Evolutionary conservation across 1,140 invertebrate genomes (phyloP), one percentile per base, ranked within the genome.

Genomic region (Drosophila cardini): DNA sequence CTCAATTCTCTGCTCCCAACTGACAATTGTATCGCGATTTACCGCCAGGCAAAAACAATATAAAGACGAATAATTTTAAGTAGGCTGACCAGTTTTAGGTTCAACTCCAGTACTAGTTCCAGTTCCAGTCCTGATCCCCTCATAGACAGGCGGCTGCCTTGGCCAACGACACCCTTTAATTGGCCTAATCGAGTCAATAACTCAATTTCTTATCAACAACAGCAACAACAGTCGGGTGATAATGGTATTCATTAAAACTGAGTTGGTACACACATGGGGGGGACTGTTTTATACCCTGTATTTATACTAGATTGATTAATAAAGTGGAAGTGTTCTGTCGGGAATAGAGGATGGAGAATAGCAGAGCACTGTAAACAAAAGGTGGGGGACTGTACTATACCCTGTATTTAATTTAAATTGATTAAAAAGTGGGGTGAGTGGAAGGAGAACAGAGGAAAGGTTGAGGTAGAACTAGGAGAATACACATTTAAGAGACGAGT

Each of bases 11-110:
- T 57, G 77, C 62, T 55, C 57, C 73, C 64, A 46, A 80, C 65
- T 72, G 72, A 87, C 82, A 86, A 86, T 86, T 83, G 79, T 86
- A 86, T 86, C 83, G 83, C 83, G 83, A 87, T 86, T 82, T 72
- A 79, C 83, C 83, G 83, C 72, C 72, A 68, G 83, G 83, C 83
- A 83, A 72, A 64, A 18, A 38, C 26, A 72, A 78, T 70, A 67
- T 45, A 40, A 40, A 3, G 64, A 26, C 21, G 21, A 26, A 26
- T 58, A 60, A 63, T 58, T 78, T 71, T 68, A 68, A 71, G 78
- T 74, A 75, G 64, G 64, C 48, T 46, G 73, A 58, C 58, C 42
- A 16, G 16, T 26, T 43, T 11, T 7, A 26, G 38, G 10, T 10
- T 21, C 43, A 40, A 21, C 4, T 15, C n/a, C 60, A 43, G 9